Evolutionary conservation across 2,888 invertebrate genomes (phyloP), one percentile per base, ranked within the genome.

Genomic region (Julus scanicus): DNA sequence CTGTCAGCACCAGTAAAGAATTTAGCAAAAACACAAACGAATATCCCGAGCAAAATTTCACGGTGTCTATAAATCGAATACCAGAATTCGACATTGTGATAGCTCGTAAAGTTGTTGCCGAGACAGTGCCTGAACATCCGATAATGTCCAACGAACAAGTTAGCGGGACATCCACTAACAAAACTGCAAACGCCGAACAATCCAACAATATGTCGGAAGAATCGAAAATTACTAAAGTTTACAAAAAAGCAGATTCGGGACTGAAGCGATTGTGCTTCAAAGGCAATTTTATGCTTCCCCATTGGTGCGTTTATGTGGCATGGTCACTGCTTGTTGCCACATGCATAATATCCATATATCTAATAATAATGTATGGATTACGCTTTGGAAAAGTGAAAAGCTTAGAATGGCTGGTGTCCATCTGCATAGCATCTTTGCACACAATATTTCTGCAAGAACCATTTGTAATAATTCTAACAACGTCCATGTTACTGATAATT

Each of bases 321-420:
- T 88, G 88, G 88, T 2, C 63, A 20, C 57, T 88, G 37, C 44
- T 88, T 37, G 29, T 86, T 17, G 85, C 53, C 15, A 39, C 53
- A 49, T 84, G 85, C 44, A 6, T 63, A 1, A 20, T 88, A 29
- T 88, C 88, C 8, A n/a, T 57, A 2, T 88, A 88, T 57, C 8
- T 88, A 15, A 57, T 86, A n/a, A 48, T 86, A 13, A 3, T 88
- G 2, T 86, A 88, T 39, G 88, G 88, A 37, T 57, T 88, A 49
- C 29, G 39, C 5, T 88, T 53, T 29, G 88, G 88, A 37, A n/a
- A 37, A 44, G 57, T 88, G 17, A 84, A 20, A 44, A 88, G 88
- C 84, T 53, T 85, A 17, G 48, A 84, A 15, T 88, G 88, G 88
- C 44, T 88, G 3, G 53, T 88, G n/a, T 88, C 88, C 44, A 53